Percentiles rank a stretch among this genome's conserved stretches.
These are phyloP conservation scores for Xylophagus ater DNA, from an alignment of 2,888 invertebrate genomes.

Conservation along the genomic window DNA sequence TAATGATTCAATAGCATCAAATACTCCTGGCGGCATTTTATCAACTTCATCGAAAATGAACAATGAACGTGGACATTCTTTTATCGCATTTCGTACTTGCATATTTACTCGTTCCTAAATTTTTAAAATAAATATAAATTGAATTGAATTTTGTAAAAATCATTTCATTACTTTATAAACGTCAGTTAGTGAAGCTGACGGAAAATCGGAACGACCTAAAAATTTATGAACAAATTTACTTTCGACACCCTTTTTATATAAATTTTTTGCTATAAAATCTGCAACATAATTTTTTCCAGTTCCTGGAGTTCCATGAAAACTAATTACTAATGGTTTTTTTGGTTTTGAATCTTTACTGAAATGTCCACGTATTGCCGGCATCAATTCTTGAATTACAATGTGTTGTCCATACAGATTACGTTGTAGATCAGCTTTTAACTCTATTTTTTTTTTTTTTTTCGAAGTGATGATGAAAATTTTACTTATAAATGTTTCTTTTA, in stretches of 20 bases:
- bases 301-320: slow-evolving; percentile 91
- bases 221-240: slow-evolving; percentile 75
- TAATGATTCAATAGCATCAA: slow-evolving; percentile 79
- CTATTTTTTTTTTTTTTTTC: slow-evolving; percentile 32
- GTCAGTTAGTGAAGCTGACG: slow-evolving; percentile 44
- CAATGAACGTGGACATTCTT: slow-evolving; percentile 59
- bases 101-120: slow-evolving; percentile 1
- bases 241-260: slow-evolving; percentile 55
- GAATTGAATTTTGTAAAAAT: background rate
- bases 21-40: slow-evolving; percentile 71
- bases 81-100: slow-evolving; percentile 1
- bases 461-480: too few relatives aligned
- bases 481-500: too few relatives aligned
- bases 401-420: slow-evolving; percentile 67
- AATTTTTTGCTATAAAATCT: slow-evolving; percentile 57
- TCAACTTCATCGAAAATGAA: slow-evolving; percentile 98
- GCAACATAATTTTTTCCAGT: slow-evolving; percentile 85
- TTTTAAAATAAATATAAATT: background rate
- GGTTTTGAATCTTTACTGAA: slow-evolving; percentile 33
- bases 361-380: slow-evolving; percentile 57
- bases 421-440: slow-evolving; percentile 41
- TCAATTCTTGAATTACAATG: slow-evolving; percentile 56
- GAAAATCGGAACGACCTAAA: slow-evolving; percentile 73
- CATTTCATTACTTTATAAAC: slow-evolving; percentile 42
- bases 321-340: slow-evolving; percentile 76